Percentiles rank a stretch among this genome's conserved stretches.
Conservation (phyloP, 1,140 invertebrate species). For the Trichogramma pretiosum region DNA sequence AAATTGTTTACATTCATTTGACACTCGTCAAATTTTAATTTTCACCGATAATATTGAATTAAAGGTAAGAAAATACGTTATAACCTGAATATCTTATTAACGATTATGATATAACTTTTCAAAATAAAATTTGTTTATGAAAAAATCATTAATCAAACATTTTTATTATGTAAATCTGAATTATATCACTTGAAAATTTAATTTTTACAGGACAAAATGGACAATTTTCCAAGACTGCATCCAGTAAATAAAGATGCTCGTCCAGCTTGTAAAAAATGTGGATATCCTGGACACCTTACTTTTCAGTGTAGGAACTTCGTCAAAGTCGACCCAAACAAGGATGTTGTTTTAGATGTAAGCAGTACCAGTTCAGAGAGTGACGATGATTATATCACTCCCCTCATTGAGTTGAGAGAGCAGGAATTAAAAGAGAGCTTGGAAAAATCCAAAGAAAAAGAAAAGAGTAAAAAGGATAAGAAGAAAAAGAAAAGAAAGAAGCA, state of each 20-base stretch:
- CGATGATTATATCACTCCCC: slow-evolving; percentile 71
- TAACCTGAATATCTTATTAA: too few species aligned
- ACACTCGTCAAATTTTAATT: too few species aligned
- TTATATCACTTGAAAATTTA: too few species aligned
- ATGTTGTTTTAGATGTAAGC: slow-evolving; percentile 89
- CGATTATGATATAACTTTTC: too few species aligned
- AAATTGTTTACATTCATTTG: too few species aligned
- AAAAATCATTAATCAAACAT: neutral
- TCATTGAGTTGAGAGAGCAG: slow-evolving; percentile 68
- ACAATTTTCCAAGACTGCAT: slow-evolving; percentile 44
- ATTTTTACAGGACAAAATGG: too few species aligned
- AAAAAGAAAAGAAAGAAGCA: slow-evolving; percentile 41
- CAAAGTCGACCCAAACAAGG: slow-evolving; percentile 74
- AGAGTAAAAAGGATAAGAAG: slow-evolving; percentile 45
- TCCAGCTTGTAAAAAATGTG: slow-evolving; percentile 86
- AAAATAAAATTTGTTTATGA: neutral
- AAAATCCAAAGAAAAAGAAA: slow-evolving; percentile 47
- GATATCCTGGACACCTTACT: slow-evolving; percentile 89
- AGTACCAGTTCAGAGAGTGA: slow-evolving; percentile 81
- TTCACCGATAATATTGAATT: too few species aligned
- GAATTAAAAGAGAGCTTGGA: slow-evolving; percentile 59
- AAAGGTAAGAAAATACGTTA: too few species aligned
- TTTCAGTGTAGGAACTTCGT: slow-evolving; percentile 95
- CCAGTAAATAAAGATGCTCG: slow-evolving; percentile 62
- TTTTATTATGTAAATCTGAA: neutral